phyloP scores from a whole-genome alignment of 2,888 invertebrate genomes.

The Acleris literana region DNA sequence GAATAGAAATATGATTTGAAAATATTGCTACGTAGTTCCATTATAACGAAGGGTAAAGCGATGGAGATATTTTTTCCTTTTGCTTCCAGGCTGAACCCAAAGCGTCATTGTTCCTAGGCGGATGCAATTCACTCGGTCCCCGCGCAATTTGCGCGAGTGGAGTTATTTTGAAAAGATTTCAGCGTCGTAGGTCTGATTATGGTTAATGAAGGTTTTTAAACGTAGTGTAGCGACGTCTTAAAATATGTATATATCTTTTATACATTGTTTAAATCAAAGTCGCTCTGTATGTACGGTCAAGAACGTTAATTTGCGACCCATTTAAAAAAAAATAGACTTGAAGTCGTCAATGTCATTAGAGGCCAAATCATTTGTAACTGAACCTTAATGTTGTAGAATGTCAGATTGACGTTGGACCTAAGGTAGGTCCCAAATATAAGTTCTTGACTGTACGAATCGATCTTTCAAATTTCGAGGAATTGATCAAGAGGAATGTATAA shows the following conservation, averaged over 20 bases:
- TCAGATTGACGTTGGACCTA: no score
- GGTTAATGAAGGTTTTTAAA: conserved; percentile 50
- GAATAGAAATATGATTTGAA: conserved; percentile 18
- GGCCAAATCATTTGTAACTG: no score
- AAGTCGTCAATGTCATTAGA: no score
- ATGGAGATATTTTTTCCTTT: conserved; percentile 67
- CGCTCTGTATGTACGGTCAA: no score
- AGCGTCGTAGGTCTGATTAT: conserved; percentile 53
- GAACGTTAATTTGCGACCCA: no score
- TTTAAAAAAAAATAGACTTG: no score
- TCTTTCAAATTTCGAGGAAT: no score
- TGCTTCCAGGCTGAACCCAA: conserved; percentile 68
- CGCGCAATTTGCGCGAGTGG: conserved; percentile 79
- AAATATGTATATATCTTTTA: not conserved
- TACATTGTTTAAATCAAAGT: no score
- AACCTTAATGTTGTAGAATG: no score
- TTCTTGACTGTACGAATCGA: no score
- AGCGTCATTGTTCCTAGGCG: conserved; percentile 79
- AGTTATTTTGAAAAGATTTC: conserved; percentile 75
- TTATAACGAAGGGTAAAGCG: conserved; percentile 68
- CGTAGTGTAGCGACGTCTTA: not conserved
- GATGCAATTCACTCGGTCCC: conserved; percentile 80
- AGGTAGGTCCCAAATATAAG: no score
- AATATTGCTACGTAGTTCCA: conserved; percentile 20
- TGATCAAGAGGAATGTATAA: no score